Conservation (phyloP, 2,888 invertebrate genomes). For the Diplolepis rosae region DNA sequence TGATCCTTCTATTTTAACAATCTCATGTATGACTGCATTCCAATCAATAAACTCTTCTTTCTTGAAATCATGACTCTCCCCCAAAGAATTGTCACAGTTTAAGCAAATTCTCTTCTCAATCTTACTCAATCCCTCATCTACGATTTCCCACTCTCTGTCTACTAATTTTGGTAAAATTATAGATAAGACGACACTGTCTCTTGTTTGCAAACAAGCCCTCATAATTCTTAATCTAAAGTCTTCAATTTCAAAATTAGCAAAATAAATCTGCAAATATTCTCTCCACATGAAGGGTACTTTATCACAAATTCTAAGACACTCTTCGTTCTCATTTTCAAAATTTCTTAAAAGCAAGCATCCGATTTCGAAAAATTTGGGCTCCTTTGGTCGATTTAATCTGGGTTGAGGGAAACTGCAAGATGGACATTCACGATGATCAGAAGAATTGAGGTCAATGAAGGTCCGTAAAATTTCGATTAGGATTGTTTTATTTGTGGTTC, state of each 20-base stretch:
- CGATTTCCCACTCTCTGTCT: conserved; percentile 78
- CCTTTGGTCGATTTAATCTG: conserved; percentile 70
- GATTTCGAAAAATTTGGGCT: conserved; percentile 76
- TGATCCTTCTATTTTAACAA: conserved; percentile 79
- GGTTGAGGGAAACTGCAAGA: conserved; percentile 78
- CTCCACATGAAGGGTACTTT: conserved; percentile 80
- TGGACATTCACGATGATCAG: conserved; percentile 75
- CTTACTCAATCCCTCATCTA: conserved; percentile 76
- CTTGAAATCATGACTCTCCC: conserved; percentile 51
- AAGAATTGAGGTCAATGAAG: conserved; percentile 77
- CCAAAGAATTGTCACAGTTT: conserved; percentile 76
- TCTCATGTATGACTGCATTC: conserved; percentile 77
- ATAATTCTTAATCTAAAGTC: conserved; percentile 74
- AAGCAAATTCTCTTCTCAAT: conserved; percentile 78
- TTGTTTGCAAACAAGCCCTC: conserved; percentile 76
- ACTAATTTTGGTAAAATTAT: conserved; percentile 77
- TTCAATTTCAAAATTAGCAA: conserved; percentile 52
- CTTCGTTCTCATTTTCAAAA: conserved; percentile 73
- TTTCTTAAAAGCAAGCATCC: conserved; percentile 77
- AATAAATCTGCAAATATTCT: conserved; percentile 75
- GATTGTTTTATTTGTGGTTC: conserved; percentile 51
- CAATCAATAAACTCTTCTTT: conserved; percentile 77
- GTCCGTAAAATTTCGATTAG: conserved; percentile 73
- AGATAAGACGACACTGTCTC: conserved; percentile 77
- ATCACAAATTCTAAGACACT: conserved; percentile 76